Percentiles rank a stretch among this genome's conserved stretches.
phyloP scores from a whole-genome alignment of 2,113 vertebrate genomes.

The Etia nguti region DNA sequence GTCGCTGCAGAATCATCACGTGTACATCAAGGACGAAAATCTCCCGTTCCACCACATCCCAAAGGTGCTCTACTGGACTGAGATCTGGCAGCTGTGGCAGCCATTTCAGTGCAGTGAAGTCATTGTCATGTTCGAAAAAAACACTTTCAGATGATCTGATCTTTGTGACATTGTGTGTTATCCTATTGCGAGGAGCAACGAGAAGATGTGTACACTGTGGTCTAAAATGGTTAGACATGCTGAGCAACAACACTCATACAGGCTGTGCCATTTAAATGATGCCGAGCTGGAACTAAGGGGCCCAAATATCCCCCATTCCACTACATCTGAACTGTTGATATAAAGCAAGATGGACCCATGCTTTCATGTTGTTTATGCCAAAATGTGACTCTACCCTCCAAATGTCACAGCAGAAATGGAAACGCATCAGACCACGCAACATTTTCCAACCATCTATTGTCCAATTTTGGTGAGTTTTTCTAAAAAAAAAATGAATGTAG shows the following conservation, averaged over 20 bases:
- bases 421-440: neutral
- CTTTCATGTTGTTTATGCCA: neutral
- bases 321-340: neutral
- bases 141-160: neutral
- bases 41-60: neutral
- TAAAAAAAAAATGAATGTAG: neutral
- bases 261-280: rapidly evolving
- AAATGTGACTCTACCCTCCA: neutral
- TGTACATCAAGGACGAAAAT: neutral
- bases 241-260: neutral
- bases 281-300: neutral
- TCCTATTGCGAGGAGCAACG: neutral
- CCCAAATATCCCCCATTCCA: neutral
- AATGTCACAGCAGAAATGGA: neutral
- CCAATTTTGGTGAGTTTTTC: neutral
- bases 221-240: neutral
- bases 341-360: neutral
- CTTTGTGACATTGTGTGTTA: neutral
- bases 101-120: neutral
- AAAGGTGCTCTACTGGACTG: neutral
- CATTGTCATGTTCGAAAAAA: neutral
- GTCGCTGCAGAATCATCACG: neutral
- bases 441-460: neutral
- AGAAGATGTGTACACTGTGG: neutral
- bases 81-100: neutral